Evolutionary conservation across 2,888 invertebrate species (phyloP), one percentile per base, ranked within the genome.

Genomic region (Andrena trimmerana): DNA sequence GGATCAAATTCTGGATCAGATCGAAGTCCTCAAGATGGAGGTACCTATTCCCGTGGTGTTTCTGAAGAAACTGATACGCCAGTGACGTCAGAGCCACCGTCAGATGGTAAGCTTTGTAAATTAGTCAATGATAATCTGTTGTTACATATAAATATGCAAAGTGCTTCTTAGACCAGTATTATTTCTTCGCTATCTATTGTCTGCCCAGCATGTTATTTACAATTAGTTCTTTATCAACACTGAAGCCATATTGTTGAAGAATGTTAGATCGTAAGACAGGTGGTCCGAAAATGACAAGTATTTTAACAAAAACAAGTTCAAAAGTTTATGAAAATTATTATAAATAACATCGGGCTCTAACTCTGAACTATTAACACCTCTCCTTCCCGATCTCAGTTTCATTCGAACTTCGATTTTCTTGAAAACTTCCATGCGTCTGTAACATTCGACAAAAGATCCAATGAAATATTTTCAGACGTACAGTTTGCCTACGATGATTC

Each of bases 1-100:
- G 96, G 96, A 8, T 88, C 91, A 0, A 90, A 89, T 62, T 92
- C 91, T 29, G 92, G 91, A 81, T 94, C 91, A 42, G 93, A 94
- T 81, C 93, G 90, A 29, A 92, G 93, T 85, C 91, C 93, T 27
- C 93, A 93, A 48, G 86, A 83, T 0, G 86, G 85, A 10, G 84
- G 78, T 4, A 81, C 76, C 10, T 90, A 88, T 63, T 92, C 91
- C 10, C 88, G 91, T n/a, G 86, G 85, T 7, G 86, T 84, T 16
- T 92, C 91, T 0, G 91, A 91, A 63, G 92, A 93, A 27, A 90
- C 89, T 1, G 90, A 91, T 42, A 92, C 89, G 20, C 89, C 92
- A 5, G 50, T 89, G 0, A 88, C 89, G 2, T 83, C 88, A 1
- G 88, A 89, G 68, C 68, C 75, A n/a, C 76, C 88, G 4, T 92